phyloP scores from a whole-genome alignment of 2,113 vertebrate genomes.

The Lichenostomus cassidix region DNA sequence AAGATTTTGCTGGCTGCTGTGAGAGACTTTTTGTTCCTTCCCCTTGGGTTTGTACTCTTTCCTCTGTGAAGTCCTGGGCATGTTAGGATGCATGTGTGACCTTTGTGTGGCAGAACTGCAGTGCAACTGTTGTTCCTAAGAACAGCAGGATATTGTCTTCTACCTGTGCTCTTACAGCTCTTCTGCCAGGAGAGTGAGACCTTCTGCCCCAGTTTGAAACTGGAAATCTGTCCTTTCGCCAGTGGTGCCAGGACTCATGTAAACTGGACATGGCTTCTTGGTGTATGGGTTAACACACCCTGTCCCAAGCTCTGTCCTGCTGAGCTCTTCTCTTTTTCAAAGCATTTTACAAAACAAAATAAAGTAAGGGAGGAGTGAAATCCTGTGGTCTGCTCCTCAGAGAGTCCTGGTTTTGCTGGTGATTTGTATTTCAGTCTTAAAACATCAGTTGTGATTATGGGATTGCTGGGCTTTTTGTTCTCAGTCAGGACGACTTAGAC shows the following conservation, averaged over 20 bases:
- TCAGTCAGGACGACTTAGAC: neutral
- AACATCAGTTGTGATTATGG: neutral
- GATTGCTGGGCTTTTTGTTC: neutral
- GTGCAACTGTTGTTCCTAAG: too few species aligned
- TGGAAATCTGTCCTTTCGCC: too few species aligned
- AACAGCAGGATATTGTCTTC: neutral
- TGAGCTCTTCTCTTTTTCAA: neutral
- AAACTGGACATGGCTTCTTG: neutral
- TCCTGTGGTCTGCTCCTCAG: neutral
- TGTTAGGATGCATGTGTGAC: neutral
- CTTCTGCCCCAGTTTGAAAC: neutral
- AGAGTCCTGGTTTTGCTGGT: neutral
- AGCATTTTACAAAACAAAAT: neutral
- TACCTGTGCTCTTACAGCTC: neutral
- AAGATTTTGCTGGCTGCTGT: neutral
- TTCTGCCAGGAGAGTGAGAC: neutral
- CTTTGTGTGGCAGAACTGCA: neutral
- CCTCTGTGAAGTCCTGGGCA: neutral
- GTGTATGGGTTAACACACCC: neutral
- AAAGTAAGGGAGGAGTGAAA: neutral
- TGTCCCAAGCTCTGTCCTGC: neutral
- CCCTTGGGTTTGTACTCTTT: neutral
- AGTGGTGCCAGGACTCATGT: too few species aligned
- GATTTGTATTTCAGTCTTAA: slow-evolving; percentile 2
- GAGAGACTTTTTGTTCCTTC: neutral